These are phyloP conservation scores for Peromyscus aztecus DNA, from an alignment of 2,797 vertebrate genomes.

Conservation along the genomic window DNA sequence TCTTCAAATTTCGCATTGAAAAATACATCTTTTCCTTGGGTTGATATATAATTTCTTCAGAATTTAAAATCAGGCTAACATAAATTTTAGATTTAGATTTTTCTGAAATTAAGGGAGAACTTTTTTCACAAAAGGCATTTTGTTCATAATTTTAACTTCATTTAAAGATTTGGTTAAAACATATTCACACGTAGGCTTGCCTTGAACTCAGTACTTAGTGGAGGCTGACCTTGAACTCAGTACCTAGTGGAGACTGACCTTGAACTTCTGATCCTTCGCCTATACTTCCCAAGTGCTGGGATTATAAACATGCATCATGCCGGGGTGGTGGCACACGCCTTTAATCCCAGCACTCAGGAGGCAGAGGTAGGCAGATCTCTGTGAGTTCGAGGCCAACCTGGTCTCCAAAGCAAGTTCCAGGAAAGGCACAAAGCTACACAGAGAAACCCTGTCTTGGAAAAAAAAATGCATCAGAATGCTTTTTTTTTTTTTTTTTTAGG, in stretches of 20 bases:
- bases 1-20: slow-evolving; percentile 40
- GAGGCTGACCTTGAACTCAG: not conserved
- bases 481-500: not conserved
- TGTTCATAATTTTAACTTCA: not conserved
- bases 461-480: too few relatives aligned
- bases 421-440: too few relatives aligned
- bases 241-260: not conserved
- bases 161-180: not conserved
- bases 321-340: too few relatives aligned
- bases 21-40: not conserved
- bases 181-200: not conserved
- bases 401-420: too few relatives aligned
- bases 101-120: not conserved
- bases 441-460: too few relatives aligned
- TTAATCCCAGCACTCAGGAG: too few relatives aligned
- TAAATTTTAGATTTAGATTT: slow-evolving; percentile 51
- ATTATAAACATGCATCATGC: not conserved
- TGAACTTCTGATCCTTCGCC: not conserved
- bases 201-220: not conserved
- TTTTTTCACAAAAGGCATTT: slow-evolving; percentile 40
- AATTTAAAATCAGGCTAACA: slow-evolving; percentile 57
- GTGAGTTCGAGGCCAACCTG: too few relatives aligned
- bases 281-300: not conserved
- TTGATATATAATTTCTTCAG: slow-evolving; percentile 20
- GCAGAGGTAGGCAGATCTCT: too few relatives aligned